Percentiles rank a stretch among this genome's conserved stretches.
Evolutionary conservation across 2,113 vertebrate genomes (phyloP).

Genomic region (Psephotus haematonotus): DNA sequence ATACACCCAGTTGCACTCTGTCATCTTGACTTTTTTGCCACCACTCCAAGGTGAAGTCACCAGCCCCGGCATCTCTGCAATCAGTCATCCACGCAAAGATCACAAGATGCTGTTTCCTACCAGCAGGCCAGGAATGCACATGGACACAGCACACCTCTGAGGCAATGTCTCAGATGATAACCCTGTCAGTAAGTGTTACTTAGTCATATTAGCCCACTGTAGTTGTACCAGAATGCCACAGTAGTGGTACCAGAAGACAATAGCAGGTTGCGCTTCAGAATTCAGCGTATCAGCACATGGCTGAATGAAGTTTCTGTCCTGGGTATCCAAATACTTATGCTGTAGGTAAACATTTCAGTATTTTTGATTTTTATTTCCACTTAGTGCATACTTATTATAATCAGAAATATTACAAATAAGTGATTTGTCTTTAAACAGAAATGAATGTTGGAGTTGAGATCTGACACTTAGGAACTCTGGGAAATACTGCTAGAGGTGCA

Average conservation of each 20-base stretch:
- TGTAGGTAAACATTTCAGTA: background rate
- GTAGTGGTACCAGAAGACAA: background rate
- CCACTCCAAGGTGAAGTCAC: background rate
- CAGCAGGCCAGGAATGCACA: background rate
- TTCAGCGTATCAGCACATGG: background rate
- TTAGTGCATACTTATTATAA: background rate
- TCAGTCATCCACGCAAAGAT: background rate
- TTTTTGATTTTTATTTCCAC: background rate
- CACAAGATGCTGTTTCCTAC: background rate
- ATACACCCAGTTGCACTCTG: background rate
- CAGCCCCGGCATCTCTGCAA: background rate
- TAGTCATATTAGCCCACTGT: no score
- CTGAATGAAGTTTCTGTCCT: background rate
- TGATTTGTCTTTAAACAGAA: background rate
- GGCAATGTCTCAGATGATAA: background rate
- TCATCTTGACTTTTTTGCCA: background rate
- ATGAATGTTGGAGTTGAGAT: background rate
- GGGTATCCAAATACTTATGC: background rate
- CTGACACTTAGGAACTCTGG: background rate
- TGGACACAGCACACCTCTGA: rapidly evolving
- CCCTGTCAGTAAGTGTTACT: background rate
- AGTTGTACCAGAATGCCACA: background rate
- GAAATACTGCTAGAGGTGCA: background rate
- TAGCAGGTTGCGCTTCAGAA: background rate
- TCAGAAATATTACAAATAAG: background rate